Evolutionary conservation across 2,113 vertebrate genomes (phyloP).

Genomic region (Gobius niger): DNA sequence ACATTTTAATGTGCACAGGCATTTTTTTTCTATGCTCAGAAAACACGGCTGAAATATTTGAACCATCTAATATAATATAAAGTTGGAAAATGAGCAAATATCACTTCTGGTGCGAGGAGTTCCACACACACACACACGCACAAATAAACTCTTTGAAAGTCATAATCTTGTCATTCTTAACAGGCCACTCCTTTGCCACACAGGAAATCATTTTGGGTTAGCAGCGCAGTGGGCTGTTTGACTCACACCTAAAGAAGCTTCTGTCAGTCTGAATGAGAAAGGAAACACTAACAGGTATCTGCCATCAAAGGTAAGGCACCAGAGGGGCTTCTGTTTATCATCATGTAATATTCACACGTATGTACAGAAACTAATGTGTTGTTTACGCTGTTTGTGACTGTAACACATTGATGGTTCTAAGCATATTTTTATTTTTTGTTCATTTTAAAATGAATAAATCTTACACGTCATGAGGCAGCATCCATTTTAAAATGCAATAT

Average conservation of each 20-base stretch:
- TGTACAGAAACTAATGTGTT: not conserved
- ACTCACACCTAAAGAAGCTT: conserved; percentile 12
- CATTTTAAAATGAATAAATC: not conserved
- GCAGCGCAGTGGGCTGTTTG: conserved; percentile 34
- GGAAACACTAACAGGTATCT: conserved; percentile 6
- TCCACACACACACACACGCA: no score
- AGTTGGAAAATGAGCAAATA: not conserved
- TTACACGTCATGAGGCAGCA: not conserved
- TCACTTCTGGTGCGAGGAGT: not conserved
- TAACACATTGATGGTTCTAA: not conserved
- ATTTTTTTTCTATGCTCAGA: not conserved
- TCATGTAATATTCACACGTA: not conserved
- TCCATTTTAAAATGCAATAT: not conserved
- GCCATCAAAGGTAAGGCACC: not conserved
- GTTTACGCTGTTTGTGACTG: not conserved
- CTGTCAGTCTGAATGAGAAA: not conserved
- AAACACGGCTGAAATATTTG: not conserved
- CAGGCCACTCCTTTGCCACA: conserved; percentile 50
- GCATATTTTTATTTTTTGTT: not conserved
- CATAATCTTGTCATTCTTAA: not conserved
- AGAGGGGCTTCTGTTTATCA: not conserved
- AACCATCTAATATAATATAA: not conserved
- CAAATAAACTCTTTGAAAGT: not conserved
- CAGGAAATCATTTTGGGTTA: conserved; percentile 60
- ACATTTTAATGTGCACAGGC: rapidly evolving